Evolutionary conservation across 2,113 vertebrate genomes (phyloP), one percentile per base, ranked within the genome.

Genomic region (Callionymus lyra): DNA sequence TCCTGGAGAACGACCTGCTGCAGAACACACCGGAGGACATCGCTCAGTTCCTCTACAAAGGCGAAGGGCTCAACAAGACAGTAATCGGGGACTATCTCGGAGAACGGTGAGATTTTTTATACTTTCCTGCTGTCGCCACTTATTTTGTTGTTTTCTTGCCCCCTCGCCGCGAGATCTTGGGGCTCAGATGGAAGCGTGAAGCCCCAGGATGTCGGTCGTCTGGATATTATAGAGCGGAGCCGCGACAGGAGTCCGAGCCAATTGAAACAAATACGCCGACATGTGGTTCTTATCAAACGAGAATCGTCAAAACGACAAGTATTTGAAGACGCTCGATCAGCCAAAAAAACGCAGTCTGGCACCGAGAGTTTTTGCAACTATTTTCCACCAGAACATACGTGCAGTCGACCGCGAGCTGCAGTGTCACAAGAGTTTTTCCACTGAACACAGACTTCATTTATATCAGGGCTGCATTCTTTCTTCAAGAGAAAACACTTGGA

Each of bases 51-150:
- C 90, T 98, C 44, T 96, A 96, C 76, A 98, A 98, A 85, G 94
- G 94, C 42, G 94, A 98, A 64, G 94, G 94, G 52, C 85, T 98
- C 37, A 98, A 98, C 86, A 98, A 98, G 85, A 98, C 94, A 0
- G 93, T 94, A 65, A 97, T 98, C 10, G 94, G 94, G 56, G 94
- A 98, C 87, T 98, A 98, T 78, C 87, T 98, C 42, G 93, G 94
- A 2, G 94, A 98, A 82, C 88, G 94, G 94, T 95, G 82, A 85
- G 71, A 16, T 38, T 56, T 59, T 47, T 54, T 43, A n/a, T n/a
- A n/a, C n/a, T n/a, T n/a, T n/a, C n/a, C n/a, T n/a, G 35, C 17
- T 38, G 43, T 46, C 34, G 52, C 15, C 40, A 15, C n/a, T n/a
- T n/a, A n/a, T n/a, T n/a, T n/a, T n/a, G n/a, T 32, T 36, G 41